Evolutionary conservation across 1,140 invertebrate genomes (phyloP).

Genomic region (Lepidostoma basale): DNA sequence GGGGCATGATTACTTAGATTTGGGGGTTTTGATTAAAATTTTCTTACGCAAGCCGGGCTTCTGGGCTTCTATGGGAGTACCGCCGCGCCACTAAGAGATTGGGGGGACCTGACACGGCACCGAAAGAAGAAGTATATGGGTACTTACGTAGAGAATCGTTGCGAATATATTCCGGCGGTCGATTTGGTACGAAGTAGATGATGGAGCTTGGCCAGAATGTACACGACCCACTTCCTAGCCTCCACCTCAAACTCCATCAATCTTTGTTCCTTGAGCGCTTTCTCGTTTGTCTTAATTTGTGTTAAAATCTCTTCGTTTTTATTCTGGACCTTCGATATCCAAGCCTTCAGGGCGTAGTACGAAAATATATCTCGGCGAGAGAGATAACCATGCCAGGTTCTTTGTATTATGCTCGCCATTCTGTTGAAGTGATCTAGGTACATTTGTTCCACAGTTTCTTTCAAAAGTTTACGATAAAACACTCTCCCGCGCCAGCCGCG

Average conservation of each 20-base stretch:
- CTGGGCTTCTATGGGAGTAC: too few relatives aligned
- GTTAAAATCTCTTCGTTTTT: conserved; percentile 52
- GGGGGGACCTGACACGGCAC: too few relatives aligned
- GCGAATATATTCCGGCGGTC: conserved; percentile 56
- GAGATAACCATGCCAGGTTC: conserved; percentile 54
- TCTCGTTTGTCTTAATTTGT: conserved; percentile 52
- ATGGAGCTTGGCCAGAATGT: conserved; percentile 59
- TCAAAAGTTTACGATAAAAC: not conserved
- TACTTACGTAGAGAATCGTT: conserved; percentile 44
- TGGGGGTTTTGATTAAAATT: too few relatives aligned
- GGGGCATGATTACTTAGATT: too few relatives aligned
- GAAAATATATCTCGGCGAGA: conserved; percentile 55
- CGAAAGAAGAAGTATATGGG: not conserved
- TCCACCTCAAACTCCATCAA: conserved; percentile 55
- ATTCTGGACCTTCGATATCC: conserved; percentile 52
- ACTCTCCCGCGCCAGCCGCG: conserved; percentile 17
- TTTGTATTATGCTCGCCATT: conserved; percentile 46
- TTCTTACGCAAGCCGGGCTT: too few relatives aligned
- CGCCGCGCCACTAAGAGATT: too few relatives aligned
- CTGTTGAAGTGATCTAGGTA: conserved; percentile 17
- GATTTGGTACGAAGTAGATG: conserved; percentile 56
- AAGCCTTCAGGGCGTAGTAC: conserved; percentile 53
- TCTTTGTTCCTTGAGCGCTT: conserved; percentile 53
- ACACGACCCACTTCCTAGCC: conserved; percentile 55
- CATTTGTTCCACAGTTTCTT: conserved; percentile 19